phyloP scores from a whole-genome alignment of 2,888 invertebrate species.

The Eristalis intricaria region DNA sequence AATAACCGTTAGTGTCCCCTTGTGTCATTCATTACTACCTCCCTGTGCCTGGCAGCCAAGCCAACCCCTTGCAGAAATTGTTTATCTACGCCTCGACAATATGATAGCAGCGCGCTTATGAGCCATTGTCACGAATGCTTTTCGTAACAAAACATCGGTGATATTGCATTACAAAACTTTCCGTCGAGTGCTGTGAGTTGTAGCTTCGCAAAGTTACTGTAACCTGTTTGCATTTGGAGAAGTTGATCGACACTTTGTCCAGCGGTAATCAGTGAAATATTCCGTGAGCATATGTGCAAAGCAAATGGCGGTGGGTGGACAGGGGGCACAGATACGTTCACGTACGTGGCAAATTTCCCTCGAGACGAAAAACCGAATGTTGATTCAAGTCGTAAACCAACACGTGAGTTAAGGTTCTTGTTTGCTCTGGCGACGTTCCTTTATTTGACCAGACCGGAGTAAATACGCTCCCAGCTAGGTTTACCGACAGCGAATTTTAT shows the following conservation, averaged over 20 bases:
- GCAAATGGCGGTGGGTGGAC: neutral
- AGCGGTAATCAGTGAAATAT: neutral
- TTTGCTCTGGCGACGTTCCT: neutral
- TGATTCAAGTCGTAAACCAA: neutral
- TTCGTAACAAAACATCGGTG: neutral
- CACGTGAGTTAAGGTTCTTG: neutral
- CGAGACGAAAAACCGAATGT: neutral
- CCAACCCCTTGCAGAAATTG: neutral
- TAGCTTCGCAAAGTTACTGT: neutral
- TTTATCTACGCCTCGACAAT: neutral
- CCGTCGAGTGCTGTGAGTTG: neutral
- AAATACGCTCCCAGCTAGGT: neutral
- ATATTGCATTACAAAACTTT: neutral
- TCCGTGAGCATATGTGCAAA: neutral
- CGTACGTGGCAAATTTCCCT: neutral
- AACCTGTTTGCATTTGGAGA: neutral
- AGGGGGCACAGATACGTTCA: no score
- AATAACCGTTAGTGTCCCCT: neutral
- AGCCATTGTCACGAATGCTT: constrained; percentile 14
- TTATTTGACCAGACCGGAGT: neutral
- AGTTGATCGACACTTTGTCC: neutral
- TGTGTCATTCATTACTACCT: constrained; percentile 7
- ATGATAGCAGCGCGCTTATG: constrained; percentile 33
- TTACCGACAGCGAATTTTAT: neutral
- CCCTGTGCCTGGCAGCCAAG: neutral